Evolutionary conservation across 2,797 vertebrate genomes (phyloP).

Genomic region (Chloroceryle inda): DNA sequence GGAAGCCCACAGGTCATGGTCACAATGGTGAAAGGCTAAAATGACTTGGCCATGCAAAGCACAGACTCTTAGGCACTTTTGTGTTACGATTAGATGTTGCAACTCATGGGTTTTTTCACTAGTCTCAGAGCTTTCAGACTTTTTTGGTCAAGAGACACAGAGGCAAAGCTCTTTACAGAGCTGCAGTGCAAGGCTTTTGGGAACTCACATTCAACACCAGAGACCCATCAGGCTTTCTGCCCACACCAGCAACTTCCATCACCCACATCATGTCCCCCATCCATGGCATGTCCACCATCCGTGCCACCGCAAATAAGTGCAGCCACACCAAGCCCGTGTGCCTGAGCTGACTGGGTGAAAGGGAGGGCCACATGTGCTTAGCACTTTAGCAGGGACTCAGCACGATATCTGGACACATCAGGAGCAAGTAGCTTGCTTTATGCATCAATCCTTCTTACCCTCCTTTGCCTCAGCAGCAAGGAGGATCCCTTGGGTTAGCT

Average conservation of each 20-base stretch:
- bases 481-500: neutral
- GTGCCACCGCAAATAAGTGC: accelerated
- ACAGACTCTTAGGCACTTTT: neutral
- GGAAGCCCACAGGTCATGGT: neutral
- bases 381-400: neutral
- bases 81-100: neutral
- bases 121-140: neutral
- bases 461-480: neutral
- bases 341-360: neutral
- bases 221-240: neutral
- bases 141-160: neutral
- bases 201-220: neutral
- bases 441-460: neutral
- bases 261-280: neutral
- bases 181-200: neutral
- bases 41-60: neutral
- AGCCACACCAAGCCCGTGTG: accelerated
- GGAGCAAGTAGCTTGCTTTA: neutral
- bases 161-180: neutral
- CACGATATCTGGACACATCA: too few species aligned
- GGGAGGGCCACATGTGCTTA: accelerated
- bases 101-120: neutral
- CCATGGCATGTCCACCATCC: accelerated
- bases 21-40: neutral
- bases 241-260: accelerated